Percentiles rank a stretch among this genome's conserved stretches.
Conservation (phyloP, 2,113 vertebrate species). For the Oenanthe oenanthe region DNA sequence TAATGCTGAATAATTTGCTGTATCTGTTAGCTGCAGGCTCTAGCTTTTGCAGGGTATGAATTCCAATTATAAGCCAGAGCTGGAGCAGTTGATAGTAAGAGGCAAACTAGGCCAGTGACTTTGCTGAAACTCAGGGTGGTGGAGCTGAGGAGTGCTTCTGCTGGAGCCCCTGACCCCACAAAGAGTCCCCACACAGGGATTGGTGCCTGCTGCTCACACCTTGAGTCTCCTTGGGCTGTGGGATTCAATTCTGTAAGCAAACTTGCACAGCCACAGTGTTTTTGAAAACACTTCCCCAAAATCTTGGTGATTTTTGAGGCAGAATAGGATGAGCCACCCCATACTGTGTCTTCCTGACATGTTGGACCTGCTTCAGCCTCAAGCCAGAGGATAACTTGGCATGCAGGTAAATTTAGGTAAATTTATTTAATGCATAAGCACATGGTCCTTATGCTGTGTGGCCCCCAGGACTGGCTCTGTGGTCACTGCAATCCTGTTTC, state of each 20-base stretch:
- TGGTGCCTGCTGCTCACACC: neutral
- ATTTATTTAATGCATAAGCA: neutral
- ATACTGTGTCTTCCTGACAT: neutral
- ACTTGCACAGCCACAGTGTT: rapidly evolving
- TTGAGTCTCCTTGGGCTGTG: neutral
- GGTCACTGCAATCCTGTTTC: neutral
- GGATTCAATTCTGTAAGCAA: neutral
- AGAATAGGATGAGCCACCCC: neutral
- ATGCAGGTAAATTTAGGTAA: neutral
- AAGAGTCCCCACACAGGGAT: rapidly evolving
- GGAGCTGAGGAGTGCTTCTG: neutral
- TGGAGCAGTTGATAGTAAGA: neutral
- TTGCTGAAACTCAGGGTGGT: neutral
- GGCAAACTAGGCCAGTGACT: neutral
- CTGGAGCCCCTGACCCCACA: neutral
- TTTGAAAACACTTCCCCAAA: neutral
- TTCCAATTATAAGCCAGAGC: neutral
- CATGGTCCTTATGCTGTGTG: rapidly evolving
- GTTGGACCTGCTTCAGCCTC: neutral
- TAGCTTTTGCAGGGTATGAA: neutral
- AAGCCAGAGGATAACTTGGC: neutral
- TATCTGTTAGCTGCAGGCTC: constrained; percentile 29
- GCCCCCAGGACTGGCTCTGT: neutral
- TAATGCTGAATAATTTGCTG: constrained; percentile 20
- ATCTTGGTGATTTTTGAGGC: neutral